These are phyloP conservation scores for Uria aalge DNA, from an alignment of 2,113 vertebrate genomes.

Conservation along the genomic window DNA sequence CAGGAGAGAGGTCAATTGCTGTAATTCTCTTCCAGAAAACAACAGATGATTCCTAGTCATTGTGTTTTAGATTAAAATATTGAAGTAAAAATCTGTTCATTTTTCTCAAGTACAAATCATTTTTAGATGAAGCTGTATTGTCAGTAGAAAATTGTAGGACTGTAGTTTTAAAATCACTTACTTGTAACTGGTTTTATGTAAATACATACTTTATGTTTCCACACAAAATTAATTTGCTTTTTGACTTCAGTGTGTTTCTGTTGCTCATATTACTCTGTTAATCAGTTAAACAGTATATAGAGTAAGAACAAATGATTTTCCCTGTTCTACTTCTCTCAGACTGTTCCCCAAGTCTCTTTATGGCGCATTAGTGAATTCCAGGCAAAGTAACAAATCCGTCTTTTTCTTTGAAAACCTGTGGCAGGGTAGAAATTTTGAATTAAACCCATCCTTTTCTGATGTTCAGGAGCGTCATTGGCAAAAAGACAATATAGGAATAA, in stretches of 20 bases:
- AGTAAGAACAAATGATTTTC: conserved; percentile 15
- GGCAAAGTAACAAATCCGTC: not conserved
- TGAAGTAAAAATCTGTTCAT: conserved; percentile 18
- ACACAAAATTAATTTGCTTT: not conserved
- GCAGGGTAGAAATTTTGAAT: not conserved
- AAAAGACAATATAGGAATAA: not conserved
- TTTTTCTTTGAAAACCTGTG: not conserved
- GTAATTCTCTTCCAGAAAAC: conserved; percentile 28
- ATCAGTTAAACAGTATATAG: not conserved
- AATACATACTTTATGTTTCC: conserved; percentile 9
- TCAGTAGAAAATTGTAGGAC: not conserved
- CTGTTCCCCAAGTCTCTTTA: not conserved
- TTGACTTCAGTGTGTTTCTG: not conserved
- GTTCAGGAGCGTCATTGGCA: not conserved
- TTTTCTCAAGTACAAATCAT: conserved; percentile 10
- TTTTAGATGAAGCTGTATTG: not conserved
- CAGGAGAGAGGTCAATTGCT: not conserved
- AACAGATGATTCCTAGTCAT: conserved; percentile 6
- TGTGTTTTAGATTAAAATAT: not conserved
- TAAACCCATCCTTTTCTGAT: not conserved
- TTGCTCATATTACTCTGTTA: not conserved
- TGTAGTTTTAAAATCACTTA: not conserved
- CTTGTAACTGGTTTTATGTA: not conserved
- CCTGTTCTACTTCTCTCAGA: not conserved
- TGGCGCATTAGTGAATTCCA: not conserved